These are phyloP conservation scores for Xenops minutus DNA, from an alignment of 2,797 vertebrate species.

Conservation along the genomic window DNA sequence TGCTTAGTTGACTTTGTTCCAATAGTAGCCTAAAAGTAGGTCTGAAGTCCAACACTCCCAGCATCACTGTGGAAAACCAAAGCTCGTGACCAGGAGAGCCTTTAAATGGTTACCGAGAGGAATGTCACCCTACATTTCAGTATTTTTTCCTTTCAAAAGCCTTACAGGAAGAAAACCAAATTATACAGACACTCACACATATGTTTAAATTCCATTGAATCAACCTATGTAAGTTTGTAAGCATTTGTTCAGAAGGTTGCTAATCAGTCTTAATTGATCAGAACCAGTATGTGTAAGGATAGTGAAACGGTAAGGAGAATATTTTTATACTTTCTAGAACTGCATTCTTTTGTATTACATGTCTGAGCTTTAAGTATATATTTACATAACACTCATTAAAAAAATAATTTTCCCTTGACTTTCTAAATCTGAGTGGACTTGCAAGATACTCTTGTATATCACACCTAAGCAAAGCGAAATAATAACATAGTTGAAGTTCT, in stretches of 20 bases:
- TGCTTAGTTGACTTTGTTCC: neutral
- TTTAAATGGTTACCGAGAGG: neutral
- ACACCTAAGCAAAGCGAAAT: neutral
- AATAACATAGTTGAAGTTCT: neutral
- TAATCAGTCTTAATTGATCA: neutral
- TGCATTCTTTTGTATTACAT: neutral
- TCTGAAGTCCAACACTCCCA: neutral
- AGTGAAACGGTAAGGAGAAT: neutral
- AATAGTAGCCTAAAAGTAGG: neutral
- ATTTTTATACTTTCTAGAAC: neutral
- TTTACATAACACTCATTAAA: neutral
- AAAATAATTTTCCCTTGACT: neutral
- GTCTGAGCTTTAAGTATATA: neutral
- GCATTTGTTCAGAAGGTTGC: neutral
- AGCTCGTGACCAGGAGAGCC: neutral
- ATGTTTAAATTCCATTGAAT: neutral
- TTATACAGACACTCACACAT: neutral
- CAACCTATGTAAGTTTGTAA: neutral
- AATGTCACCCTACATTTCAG: neutral
- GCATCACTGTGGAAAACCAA: neutral
- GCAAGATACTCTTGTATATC: neutral
- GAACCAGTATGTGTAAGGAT: neutral
- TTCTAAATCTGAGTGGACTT: neutral
- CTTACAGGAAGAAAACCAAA: neutral
- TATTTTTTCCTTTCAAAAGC: neutral